A percentile compares a stretch with the other conserved stretches of the same genome.
Conservation (phyloP, 2,113 vertebrate genomes). For the Tringa solitaria region DNA sequence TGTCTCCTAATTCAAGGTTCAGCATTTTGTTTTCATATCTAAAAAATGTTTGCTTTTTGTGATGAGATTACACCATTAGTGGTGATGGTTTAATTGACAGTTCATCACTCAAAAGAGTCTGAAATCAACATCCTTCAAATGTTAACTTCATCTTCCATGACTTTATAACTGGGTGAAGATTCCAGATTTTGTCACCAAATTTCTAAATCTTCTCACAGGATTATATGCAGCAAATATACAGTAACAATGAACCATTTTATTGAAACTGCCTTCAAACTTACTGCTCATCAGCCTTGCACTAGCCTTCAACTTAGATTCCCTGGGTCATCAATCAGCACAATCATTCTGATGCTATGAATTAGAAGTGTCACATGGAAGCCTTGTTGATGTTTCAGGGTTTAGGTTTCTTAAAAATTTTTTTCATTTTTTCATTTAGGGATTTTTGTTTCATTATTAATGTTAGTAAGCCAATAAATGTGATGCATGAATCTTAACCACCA, state of each 20-base stretch:
- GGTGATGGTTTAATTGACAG: not conserved
- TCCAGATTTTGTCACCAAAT: not conserved
- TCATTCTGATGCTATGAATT: not conserved
- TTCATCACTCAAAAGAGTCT: not conserved
- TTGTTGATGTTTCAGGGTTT: not conserved
- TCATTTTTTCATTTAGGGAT: not conserved
- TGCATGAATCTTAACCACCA: not conserved
- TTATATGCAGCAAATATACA: not conserved
- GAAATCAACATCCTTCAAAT: not conserved
- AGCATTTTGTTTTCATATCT: not conserved
- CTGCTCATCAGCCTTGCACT: not conserved
- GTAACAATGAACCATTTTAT: not conserved
- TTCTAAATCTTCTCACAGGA: not conserved
- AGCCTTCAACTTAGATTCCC: not conserved
- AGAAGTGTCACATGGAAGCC: not conserved
- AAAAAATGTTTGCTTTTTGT: rapidly evolving
- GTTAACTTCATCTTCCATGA: not conserved
- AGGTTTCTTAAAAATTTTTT: not conserved
- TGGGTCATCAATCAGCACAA: not conserved
- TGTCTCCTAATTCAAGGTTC: not conserved
- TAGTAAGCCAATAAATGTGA: not conserved
- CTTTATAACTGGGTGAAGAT: not conserved
- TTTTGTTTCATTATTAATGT: not conserved
- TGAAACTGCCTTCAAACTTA: not conserved
- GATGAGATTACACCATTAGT: not conserved